These are phyloP conservation scores for Neopipo cinnamomea DNA, from an alignment of 2,113 vertebrate genomes.

Conservation along the genomic window DNA sequence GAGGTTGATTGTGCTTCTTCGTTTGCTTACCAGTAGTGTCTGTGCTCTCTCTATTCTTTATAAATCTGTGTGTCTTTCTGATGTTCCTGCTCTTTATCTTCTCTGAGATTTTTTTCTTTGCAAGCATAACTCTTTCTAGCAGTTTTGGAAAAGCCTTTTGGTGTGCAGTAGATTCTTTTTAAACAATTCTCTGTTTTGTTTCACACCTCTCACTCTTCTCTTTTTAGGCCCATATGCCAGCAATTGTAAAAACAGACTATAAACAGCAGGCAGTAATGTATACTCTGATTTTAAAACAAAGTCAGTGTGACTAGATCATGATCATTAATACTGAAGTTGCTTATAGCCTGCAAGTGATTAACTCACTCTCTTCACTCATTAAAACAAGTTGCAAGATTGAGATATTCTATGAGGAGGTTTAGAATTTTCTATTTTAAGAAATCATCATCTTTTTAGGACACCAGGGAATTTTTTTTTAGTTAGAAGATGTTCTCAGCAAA, in stretches of 20 bases:
- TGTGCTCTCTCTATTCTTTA: not conserved
- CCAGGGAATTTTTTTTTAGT: not conserved
- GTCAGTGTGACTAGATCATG: not conserved
- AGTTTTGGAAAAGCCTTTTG: not conserved
- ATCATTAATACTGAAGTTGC: not conserved
- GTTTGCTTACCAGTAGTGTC: not conserved
- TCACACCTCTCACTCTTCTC: not conserved
- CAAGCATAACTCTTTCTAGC: not conserved
- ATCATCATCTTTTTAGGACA: not conserved
- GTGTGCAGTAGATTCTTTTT: not conserved
- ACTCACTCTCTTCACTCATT: not conserved
- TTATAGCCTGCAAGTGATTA: not conserved
- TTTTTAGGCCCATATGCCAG: not conserved
- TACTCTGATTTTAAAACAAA: not conserved
- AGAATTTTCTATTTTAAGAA: not conserved
- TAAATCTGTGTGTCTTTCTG: not conserved
- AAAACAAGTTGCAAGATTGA: not conserved
- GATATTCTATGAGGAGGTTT: not conserved
- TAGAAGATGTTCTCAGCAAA: conserved; percentile 3
- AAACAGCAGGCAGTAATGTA: not conserved
- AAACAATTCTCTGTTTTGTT: not conserved
- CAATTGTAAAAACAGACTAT: not conserved
- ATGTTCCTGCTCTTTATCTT: not conserved
- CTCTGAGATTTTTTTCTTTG: not conserved
- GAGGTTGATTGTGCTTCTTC: not conserved